Percentiles rank a stretch among this genome's conserved stretches.
These are phyloP conservation scores for Selene dorsalis DNA, from an alignment of 2,797 vertebrate genomes.

Conservation along the genomic window DNA sequence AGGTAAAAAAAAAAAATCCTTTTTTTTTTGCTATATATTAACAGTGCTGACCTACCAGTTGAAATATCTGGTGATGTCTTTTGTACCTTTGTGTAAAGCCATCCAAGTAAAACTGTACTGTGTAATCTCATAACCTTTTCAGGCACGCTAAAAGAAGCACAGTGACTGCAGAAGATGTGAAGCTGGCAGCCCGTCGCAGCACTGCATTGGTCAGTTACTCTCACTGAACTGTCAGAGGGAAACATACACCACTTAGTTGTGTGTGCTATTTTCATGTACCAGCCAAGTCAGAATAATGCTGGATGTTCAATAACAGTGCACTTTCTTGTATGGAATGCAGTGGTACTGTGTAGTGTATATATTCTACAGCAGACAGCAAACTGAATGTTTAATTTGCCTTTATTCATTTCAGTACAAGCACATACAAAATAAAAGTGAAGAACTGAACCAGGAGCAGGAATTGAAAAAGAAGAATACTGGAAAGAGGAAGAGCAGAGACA, in stretches of 20 bases:
- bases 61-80: not conserved
- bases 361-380: constrained; percentile 65
- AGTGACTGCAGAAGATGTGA: constrained; percentile 92
- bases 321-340: not conserved
- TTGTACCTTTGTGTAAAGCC: not conserved
- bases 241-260: not conserved
- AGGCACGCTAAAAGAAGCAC: constrained; percentile 95
- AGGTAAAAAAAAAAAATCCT: constrained; percentile 84
- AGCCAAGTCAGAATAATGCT: not conserved
- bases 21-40: not conserved
- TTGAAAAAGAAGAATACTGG: constrained; percentile 79
- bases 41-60: not conserved
- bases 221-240: no score
- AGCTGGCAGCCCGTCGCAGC: constrained; percentile 91
- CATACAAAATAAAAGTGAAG: constrained; percentile 84
- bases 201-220: constrained; percentile 88
- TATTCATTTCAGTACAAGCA: constrained; percentile 80
- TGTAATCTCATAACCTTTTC: not conserved
- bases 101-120: not conserved
- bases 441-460: constrained; percentile 82
- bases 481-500: constrained; percentile 81
- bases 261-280: not conserved
- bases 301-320: not conserved
- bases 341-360: not conserved
- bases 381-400: constrained; percentile 63